Conservation (phyloP, 1,140 invertebrate species). For the Agrypnia vestita region DNA sequence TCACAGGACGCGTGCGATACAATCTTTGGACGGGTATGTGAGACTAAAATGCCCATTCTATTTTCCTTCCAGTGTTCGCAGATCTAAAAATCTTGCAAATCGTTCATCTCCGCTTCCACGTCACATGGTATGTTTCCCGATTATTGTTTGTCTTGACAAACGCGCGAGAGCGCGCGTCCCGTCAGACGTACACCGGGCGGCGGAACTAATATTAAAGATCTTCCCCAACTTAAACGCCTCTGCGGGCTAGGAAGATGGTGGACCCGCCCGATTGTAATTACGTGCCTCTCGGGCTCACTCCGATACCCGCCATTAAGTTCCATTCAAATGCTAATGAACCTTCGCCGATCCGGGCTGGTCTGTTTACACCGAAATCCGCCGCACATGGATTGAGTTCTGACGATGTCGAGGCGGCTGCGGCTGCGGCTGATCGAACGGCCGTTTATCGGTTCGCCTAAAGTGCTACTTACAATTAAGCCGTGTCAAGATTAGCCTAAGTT, state of each 20-base stretch:
- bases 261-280: conserved; percentile 30
- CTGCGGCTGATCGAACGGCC: conserved; percentile 27
- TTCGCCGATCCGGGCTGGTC: conserved; percentile 7
- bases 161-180: neutral
- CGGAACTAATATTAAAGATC: neutral
- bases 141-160: conserved; percentile 1
- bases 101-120: too few relatives aligned
- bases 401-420: conserved; percentile 5
- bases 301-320: conserved; percentile 47
- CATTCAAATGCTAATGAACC: conserved; percentile 54
- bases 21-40: too few relatives aligned
- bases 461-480: conserved; percentile 47
- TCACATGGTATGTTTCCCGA: neutral
- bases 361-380: conserved; percentile 16
- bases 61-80: too few relatives aligned
- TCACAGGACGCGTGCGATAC: too few relatives aligned
- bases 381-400: conserved; percentile 21
- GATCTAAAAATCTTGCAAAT: too few relatives aligned
- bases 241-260: neutral
- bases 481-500: conserved; percentile 30
- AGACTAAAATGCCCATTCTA: too few relatives aligned
- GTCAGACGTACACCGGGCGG: conserved; percentile 8
- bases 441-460: conserved; percentile 38
- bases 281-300: conserved; percentile 12
- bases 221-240: conserved; percentile 8